Evolutionary conservation across 2,113 vertebrate genomes (phyloP).

Genomic region (Piliocolobus tephrosceles): DNA sequence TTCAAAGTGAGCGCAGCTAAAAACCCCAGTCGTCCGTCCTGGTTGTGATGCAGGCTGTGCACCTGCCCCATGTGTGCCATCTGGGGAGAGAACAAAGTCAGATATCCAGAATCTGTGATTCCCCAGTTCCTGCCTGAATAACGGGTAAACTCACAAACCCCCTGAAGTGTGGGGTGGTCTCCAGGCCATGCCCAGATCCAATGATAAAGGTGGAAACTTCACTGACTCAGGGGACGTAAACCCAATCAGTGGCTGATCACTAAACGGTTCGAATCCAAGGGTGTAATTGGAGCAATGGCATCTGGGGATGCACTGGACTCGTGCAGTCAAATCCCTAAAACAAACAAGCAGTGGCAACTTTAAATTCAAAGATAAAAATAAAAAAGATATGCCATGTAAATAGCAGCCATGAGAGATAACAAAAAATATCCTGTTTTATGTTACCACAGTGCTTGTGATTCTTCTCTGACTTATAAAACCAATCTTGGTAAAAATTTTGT

Average conservation of each 20-base stretch:
- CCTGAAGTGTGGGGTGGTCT: neutral
- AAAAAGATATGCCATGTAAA: neutral
- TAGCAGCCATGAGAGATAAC: neutral
- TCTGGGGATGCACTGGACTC: neutral
- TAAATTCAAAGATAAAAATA: neutral
- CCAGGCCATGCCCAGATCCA: too few relatives aligned
- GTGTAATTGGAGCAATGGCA: fast-evolving
- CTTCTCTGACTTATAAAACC: neutral
- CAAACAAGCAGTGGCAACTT: neutral
- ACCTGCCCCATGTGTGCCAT: fast-evolving
- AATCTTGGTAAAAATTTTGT: neutral
- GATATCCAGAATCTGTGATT: neutral
- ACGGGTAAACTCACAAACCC: neutral
- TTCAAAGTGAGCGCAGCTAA: too few relatives aligned
- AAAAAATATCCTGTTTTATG: neutral
- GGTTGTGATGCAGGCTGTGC: too few relatives aligned
- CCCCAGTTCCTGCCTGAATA: neutral
- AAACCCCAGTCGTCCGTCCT: fast-evolving
- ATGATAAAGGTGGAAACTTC: neutral
- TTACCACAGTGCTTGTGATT: neutral
- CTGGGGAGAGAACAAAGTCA: neutral
- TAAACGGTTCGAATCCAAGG: neutral
- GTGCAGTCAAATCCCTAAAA: neutral
- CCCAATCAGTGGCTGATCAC: neutral
- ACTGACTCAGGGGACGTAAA: too few relatives aligned